Percentiles rank a stretch among this genome's conserved stretches.
phyloP scores from a whole-genome alignment of 2,888 invertebrate species.

The Salticus scenicus region DNA sequence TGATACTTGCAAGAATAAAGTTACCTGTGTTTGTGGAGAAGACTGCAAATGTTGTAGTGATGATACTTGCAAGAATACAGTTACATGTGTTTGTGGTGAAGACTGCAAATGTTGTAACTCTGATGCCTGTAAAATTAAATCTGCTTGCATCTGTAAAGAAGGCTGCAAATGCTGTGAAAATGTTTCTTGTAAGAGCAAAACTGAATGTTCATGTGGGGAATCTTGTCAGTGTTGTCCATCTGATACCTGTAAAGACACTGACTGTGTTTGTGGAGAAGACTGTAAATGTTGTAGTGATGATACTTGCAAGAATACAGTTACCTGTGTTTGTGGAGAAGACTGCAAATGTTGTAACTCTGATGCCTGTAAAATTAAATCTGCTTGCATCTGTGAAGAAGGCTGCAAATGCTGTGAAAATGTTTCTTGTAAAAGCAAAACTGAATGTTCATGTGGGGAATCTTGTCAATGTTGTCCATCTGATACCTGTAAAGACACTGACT shows the following conservation, averaged over 20 bases:
- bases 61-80: neutral
- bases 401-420: conserved; percentile 20
- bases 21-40: conserved; percentile 10
- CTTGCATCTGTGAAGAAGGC: conserved; percentile 12
- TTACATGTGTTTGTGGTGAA: conserved; percentile 4
- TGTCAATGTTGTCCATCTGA: too few species aligned
- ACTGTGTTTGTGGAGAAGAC: conserved; percentile 25
- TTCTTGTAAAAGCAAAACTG: neutral
- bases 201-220: too few species aligned
- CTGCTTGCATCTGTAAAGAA: neutral
- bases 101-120: conserved; percentile 13
- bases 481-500: too few species aligned
- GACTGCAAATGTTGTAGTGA: conserved; percentile 12
- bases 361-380: conserved; percentile 7
- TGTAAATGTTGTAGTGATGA: conserved; percentile 15
- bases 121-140: neutral
- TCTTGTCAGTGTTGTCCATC: too few species aligned
- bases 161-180: neutral
- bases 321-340: conserved; percentile 21
- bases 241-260: too few species aligned
- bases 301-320: neutral
- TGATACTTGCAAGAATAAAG: neutral
- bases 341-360: conserved; percentile 24
- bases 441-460: too few species aligned
- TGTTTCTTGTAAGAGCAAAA: neutral